These are phyloP conservation scores for Crotalus horridus DNA, from an alignment of 2,113 vertebrate genomes.

Conservation along the genomic window DNA sequence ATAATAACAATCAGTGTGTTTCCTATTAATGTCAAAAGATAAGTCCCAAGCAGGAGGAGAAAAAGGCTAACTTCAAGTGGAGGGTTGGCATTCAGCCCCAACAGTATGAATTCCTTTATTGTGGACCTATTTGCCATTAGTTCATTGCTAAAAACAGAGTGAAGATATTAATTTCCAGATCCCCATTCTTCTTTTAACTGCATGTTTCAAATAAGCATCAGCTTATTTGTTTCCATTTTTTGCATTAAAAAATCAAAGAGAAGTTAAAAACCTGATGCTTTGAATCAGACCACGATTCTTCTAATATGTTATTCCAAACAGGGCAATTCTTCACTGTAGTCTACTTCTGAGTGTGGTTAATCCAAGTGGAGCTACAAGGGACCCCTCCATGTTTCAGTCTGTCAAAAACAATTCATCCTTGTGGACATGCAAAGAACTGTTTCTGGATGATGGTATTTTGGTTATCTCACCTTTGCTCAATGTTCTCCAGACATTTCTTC, in stretches of 20 bases:
- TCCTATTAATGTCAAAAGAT: background rate
- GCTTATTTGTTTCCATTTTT: background rate
- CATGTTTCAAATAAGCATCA: background rate
- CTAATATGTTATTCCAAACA: background rate
- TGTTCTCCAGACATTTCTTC: background rate
- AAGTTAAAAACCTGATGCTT: background rate
- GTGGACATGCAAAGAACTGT: background rate
- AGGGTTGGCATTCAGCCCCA: background rate
- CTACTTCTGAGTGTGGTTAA: background rate
- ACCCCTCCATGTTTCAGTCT: background rate
- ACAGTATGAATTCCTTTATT: background rate
- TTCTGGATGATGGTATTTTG: background rate
- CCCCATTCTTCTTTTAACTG: background rate
- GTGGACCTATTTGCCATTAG: background rate
- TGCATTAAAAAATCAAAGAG: background rate
- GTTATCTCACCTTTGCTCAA: background rate
- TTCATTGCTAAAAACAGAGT: background rate
- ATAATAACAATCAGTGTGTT: constrained; percentile 16
- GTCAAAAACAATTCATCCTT: background rate
- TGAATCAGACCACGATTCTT: background rate
- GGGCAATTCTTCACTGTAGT: background rate
- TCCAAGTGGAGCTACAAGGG: background rate
- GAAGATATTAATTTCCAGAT: background rate
- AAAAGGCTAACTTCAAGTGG: background rate
- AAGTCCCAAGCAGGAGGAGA: background rate